A percentile compares a stretch with the other conserved stretches of the same genome.
Conservation (phyloP, 2,113 vertebrate species). For the Antechinus flavipes region DNA sequence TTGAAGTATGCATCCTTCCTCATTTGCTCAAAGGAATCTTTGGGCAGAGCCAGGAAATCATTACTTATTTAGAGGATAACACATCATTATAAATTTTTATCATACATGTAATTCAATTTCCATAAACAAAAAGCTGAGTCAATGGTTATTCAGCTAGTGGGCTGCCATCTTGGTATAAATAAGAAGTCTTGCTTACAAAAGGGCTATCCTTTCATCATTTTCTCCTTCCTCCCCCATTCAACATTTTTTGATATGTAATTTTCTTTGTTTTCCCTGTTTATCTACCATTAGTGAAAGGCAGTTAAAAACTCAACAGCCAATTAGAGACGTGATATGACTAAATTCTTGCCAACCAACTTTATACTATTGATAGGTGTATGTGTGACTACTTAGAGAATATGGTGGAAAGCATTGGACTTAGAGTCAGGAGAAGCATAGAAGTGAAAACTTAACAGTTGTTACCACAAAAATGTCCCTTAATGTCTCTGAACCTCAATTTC, state of each 20-base stretch:
- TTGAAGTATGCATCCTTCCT: not conserved
- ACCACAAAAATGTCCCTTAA: not conserved
- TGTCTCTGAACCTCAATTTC: not conserved
- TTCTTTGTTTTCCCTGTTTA: not conserved
- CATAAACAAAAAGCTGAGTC: not conserved
- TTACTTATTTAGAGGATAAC: not conserved
- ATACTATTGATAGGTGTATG: not conserved
- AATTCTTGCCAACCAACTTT: not conserved
- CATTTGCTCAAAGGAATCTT: not conserved
- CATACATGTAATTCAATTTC: not conserved
- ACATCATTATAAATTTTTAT: not conserved
- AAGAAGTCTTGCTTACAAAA: not conserved
- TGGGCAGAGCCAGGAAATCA: not conserved
- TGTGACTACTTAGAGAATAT: not conserved
- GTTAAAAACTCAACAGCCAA: not conserved
- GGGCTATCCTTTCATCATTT: not conserved
- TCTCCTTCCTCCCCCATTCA: not conserved
- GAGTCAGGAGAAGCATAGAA: not conserved
- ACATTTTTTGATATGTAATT: not conserved
- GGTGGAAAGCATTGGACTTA: not conserved
- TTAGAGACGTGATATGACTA: not conserved
- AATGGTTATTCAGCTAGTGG: not conserved
- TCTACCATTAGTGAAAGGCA: not conserved
- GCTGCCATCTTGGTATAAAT: not conserved
- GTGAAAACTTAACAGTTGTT: not conserved